These are phyloP conservation scores for Heliocidaris tuberculata DNA, from an alignment of 35 echinoderm and acorn worm species.

Conservation along the genomic window DNA sequence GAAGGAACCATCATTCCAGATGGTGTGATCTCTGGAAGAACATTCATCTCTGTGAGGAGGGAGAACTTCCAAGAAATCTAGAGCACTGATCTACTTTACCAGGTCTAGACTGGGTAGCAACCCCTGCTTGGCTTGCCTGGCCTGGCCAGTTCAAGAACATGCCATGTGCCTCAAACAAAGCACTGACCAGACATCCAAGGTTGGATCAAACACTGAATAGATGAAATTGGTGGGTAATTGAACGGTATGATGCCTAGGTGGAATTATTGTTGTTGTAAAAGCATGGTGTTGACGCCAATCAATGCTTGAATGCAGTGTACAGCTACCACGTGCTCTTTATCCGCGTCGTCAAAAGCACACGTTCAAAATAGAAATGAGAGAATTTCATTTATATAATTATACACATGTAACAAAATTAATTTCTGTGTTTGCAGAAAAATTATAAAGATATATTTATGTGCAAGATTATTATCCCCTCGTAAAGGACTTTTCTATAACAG, in stretches of 20 bases:
- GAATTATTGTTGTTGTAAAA: background rate
- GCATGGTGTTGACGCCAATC: background rate
- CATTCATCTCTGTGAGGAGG: background rate
- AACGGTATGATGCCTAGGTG: background rate
- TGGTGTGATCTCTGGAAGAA: background rate
- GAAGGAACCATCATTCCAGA: background rate
- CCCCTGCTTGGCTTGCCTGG: background rate
- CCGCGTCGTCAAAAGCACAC: background rate
- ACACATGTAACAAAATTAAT: too few relatives aligned
- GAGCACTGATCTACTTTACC: background rate
- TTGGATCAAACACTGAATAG: background rate
- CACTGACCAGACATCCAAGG: background rate
- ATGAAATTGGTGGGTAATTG: background rate
- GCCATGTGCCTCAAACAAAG: background rate
- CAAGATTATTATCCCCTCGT: too few relatives aligned
- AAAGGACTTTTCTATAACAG: too few relatives aligned
- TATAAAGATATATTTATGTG: too few relatives aligned
- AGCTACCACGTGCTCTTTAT: background rate
- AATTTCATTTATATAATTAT: background rate
- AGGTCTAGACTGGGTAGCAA: background rate
- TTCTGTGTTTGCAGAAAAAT: background rate
- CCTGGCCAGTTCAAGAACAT: slow-evolving; percentile 7
- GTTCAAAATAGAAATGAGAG: background rate
- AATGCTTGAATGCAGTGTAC: background rate
- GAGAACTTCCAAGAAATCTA: background rate